Conservation (phyloP, 2,888 invertebrate species). For the Dasypogon diadema region DNA sequence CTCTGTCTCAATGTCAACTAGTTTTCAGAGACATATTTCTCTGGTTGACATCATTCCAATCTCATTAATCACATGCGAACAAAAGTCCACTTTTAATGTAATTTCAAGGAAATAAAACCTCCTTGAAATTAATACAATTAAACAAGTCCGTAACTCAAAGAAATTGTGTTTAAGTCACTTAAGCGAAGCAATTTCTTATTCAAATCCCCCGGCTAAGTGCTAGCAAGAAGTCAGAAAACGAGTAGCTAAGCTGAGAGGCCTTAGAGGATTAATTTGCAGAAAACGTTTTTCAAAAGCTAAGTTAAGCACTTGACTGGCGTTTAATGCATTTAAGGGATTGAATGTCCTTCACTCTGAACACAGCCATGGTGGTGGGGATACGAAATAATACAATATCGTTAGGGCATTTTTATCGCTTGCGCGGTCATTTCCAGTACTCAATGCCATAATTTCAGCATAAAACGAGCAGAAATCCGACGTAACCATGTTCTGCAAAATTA, state of each 20-base stretch:
- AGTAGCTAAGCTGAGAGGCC: constrained; percentile 37
- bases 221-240: constrained; percentile 26
- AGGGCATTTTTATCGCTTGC: too few relatives aligned
- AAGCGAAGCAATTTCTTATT: constrained; percentile 40
- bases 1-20: too few relatives aligned
- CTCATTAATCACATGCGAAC: too few relatives aligned
- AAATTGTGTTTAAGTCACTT: constrained; percentile 39
- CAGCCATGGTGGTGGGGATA: background rate
- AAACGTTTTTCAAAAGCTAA: constrained; percentile 39
- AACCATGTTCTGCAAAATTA: background rate
- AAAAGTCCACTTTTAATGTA: background rate
- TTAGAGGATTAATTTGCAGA: constrained; percentile 43
- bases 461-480: background rate
- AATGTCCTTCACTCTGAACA: constrained; percentile 25
- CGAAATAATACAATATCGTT: background rate
- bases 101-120: constrained; percentile 33
- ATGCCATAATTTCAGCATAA: background rate
- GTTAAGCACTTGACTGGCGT: constrained; percentile 38
- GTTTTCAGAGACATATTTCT: too few relatives aligned
- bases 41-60: too few relatives aligned
- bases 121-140: constrained; percentile 42
- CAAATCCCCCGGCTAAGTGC: constrained; percentile 41
- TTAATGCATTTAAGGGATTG: constrained; percentile 37
- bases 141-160: constrained; percentile 26
- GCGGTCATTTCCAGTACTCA: background rate